Conservation (phyloP, 2,797 vertebrate genomes). For the Amphiprion clarkii region DNA sequence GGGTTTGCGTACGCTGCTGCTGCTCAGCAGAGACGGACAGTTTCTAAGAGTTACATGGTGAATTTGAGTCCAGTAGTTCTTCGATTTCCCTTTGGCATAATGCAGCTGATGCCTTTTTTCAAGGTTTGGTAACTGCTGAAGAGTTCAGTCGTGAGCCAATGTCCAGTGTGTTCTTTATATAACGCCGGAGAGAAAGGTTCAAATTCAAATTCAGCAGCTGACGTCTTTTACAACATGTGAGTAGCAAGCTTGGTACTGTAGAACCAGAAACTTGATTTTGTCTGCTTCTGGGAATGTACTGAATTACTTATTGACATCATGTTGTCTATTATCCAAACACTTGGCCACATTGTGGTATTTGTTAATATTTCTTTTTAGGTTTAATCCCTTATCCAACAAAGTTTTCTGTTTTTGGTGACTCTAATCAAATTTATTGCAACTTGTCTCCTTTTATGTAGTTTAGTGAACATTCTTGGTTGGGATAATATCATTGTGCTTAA, state of each 20-base stretch:
- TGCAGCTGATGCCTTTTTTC: not conserved
- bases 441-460: not conserved
- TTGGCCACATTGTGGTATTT: conserved; percentile 15
- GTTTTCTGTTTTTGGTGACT: not conserved
- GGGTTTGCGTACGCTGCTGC: conserved; percentile 52
- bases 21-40: conserved; percentile 32
- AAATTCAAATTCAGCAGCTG: conserved; percentile 37
- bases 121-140: conserved; percentile 22
- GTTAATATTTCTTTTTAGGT: conserved; percentile 35
- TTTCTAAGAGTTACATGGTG: conserved; percentile 28
- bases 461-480: no score
- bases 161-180: conserved; percentile 19
- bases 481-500: not conserved
- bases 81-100: not conserved
- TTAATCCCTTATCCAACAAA: conserved; percentile 14
- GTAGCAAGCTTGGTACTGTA: conserved; percentile 42
- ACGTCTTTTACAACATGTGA: conserved; percentile 63
- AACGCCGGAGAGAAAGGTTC: conserved; percentile 28
- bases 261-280: conserved; percentile 14
- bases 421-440: not conserved
- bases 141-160: conserved; percentile 16
- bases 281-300: not conserved
- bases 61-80: conserved; percentile 29
- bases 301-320: conserved; percentile 40
- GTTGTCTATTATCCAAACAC: conserved; percentile 45